These are phyloP conservation scores for Enteromius fasciolatus DNA, from an alignment of 2,797 vertebrate species.

Conservation along the genomic window DNA sequence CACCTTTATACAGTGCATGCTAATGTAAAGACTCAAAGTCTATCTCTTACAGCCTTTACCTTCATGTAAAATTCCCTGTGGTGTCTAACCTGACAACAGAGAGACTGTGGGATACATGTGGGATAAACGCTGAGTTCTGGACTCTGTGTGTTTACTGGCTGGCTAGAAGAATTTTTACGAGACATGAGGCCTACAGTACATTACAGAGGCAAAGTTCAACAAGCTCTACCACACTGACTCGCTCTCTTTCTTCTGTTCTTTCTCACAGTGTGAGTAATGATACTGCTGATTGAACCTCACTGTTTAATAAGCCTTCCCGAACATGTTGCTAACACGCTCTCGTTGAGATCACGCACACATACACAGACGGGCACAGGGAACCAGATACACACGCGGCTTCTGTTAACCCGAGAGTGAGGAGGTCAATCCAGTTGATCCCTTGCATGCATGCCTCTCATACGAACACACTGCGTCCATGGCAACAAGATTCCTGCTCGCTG, in stretches of 20 bases:
- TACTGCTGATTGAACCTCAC: constrained; percentile 48
- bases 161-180: constrained; percentile 70
- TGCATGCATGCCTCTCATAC: constrained; percentile 78
- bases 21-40: background rate
- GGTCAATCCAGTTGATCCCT: constrained; percentile 80
- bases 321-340: constrained; percentile 42
- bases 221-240: constrained; percentile 57
- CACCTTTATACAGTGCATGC: background rate
- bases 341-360: constrained; percentile 40
- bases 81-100: background rate
- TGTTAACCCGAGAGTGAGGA: constrained; percentile 79
- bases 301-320: constrained; percentile 41
- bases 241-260: constrained; percentile 21
- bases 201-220: constrained; percentile 74
- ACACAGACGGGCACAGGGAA: constrained; percentile 52
- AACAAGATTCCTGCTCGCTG: constrained; percentile 70
- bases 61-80: background rate
- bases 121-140: constrained; percentile 54
- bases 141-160: constrained; percentile 68
- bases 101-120: constrained; percentile 29
- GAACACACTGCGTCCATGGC: constrained; percentile 75
- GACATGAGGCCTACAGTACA: constrained; percentile 61
- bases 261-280: constrained; percentile 46
- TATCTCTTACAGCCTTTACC: background rate
- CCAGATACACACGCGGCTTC: constrained; percentile 72